Base-by-base conservation (phyloP, 2,113 vertebrate species). In the Macroglossus sobrinus region DNA sequence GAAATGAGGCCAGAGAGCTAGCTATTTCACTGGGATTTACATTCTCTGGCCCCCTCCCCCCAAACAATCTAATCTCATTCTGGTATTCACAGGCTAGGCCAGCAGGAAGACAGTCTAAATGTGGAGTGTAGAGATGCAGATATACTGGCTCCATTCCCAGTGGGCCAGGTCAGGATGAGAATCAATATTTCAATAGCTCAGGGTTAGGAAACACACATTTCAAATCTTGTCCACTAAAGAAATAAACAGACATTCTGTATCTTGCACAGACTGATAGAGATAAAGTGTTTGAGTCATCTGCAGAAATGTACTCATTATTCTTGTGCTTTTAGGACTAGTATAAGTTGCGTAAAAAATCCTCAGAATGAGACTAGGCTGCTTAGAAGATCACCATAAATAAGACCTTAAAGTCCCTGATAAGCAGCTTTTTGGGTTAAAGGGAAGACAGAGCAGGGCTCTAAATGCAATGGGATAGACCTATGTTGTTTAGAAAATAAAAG, bases 161-260 rank as follows among this genome's bases (percentile, higher is more conserved):
- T 85, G 97, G 81, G 47, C 94, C 97, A 33, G 87, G 91, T 76
- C 43, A 79, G 94, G 69, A 91, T 81, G 94, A 95, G 89, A 81
- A 98, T 61, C 82, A 93, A 53, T 59, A 96, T 93, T 97, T 88
- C 94, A 97, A 68, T 97, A 97, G 92, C 66, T 53, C 19, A 0
- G 61, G 78, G 33, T n/a, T 71, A 47, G 93, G 80, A 95, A 95
- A 97, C 78, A 64, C 43, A 79, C 89, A 84, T 94, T 80, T 43
- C 93, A 89, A 97, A 93, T 82, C 76, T 30, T n/a, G 71, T 82
- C 94, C 68, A 12, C 92, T 94, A 72, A 38, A 79, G 59, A 72
- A 87, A 78, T 78, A 95, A 95, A 86, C 19, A 91, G 90, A 92
- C 87, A 53, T 30, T 55, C 87, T 71, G 47, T 63, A 35, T 92